Evolutionary conservation across 2,113 vertebrate species (phyloP).

Genomic region (Kobus ellipsiprymnus): DNA sequence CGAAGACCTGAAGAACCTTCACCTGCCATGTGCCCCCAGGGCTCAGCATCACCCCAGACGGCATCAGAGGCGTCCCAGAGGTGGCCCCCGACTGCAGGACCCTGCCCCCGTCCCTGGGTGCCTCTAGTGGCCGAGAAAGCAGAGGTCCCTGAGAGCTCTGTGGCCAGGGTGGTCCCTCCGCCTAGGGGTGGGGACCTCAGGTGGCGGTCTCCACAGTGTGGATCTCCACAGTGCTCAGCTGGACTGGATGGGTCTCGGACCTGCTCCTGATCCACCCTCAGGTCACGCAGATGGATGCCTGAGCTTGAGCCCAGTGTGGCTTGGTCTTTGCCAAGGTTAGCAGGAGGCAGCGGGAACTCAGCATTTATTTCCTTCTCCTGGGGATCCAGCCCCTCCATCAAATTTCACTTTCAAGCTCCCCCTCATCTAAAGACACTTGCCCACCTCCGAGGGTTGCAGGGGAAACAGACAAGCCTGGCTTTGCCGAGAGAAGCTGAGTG

Average conservation of each 20-base stretch:
- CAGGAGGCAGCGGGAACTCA: neutral
- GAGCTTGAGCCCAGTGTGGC: neutral
- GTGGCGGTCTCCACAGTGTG: rapidly evolving
- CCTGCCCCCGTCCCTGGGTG: neutral
- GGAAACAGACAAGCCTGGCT: slow-evolving; percentile 74
- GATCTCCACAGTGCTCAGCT: rapidly evolving
- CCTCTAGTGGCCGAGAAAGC: neutral
- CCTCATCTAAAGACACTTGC: rapidly evolving
- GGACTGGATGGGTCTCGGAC: rapidly evolving
- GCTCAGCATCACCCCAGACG: rapidly evolving
- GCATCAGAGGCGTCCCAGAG: neutral
- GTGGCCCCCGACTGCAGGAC: too few species aligned
- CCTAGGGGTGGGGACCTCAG: rapidly evolving
- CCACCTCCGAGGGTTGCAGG: rapidly evolving
- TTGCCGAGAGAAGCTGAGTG: slow-evolving; percentile 81
- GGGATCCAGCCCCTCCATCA: rapidly evolving
- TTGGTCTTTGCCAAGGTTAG: too few species aligned
- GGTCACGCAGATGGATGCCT: rapidly evolving
- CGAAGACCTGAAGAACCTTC: rapidly evolving
- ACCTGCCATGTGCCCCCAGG: rapidly evolving
- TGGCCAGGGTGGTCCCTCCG: too few species aligned
- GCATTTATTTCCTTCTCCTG: neutral
- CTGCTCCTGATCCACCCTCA: neutral
- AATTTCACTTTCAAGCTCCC: rapidly evolving
- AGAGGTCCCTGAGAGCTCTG: neutral